Conservation (phyloP, 2,113 vertebrate genomes). For the Tinamus guttatus region DNA sequence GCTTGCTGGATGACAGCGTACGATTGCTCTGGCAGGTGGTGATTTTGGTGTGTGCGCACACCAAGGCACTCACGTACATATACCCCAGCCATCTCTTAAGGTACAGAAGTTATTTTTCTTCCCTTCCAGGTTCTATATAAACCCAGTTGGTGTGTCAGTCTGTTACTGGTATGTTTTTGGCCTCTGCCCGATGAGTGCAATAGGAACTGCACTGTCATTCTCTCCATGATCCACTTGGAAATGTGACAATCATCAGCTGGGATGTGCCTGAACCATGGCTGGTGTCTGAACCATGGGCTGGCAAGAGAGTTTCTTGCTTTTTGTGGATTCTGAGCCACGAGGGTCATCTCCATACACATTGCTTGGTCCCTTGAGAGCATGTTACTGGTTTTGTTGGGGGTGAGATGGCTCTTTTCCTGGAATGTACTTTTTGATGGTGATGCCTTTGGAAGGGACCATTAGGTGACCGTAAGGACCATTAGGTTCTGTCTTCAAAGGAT, state of each 20-base stretch:
- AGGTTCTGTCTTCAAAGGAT: not conserved
- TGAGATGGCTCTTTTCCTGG: fast-evolving
- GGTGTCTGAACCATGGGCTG: not conserved
- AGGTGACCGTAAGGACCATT: not conserved
- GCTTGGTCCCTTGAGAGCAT: not conserved
- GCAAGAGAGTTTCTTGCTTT: not conserved
- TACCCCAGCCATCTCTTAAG: not conserved
- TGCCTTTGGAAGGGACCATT: not conserved
- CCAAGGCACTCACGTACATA: not conserved
- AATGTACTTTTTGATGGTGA: not conserved
- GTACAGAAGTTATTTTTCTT: not conserved
- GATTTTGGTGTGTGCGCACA: not conserved
- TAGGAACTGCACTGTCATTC: not conserved
- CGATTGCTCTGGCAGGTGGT: not conserved
- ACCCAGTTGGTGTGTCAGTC: not conserved
- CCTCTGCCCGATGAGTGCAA: not conserved
- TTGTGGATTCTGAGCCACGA: not conserved
- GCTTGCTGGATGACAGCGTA: not conserved
- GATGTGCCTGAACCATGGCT: too few relatives aligned
- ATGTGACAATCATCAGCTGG: not conserved
- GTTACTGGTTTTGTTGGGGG: not conserved
- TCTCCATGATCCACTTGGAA: not conserved
- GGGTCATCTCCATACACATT: not conserved
- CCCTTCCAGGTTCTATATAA: not conserved
- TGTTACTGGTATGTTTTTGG: not conserved